Base-by-base conservation (phyloP, 2,888 invertebrate genomes). In the Caenorhabditis doughertyi region DNA sequence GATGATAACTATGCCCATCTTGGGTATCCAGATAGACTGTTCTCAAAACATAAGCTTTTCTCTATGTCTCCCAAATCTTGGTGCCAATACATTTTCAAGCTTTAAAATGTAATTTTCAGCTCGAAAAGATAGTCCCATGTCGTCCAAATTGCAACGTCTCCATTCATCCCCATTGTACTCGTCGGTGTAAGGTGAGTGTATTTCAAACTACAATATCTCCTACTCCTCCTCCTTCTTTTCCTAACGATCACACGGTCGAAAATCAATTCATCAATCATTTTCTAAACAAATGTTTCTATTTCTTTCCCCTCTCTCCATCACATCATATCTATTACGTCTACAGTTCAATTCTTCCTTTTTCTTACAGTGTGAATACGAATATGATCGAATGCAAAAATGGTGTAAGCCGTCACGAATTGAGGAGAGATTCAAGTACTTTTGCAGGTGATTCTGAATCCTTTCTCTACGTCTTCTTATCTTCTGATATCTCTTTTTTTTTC, bases 281-380 rank as follows among this genome's bases (percentile, higher is more conserved):
- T 35, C 55, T 32, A 4, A n/a, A n/a, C n/a, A 11, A 56, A 35
- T 35, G 51, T 51, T 64, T 25, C n/a, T 44, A 47, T 47, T 18
- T 53, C 13, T 44, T 32, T 56, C 27, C 44, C 55, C 25, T 39
- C 42, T 13, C 47, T n/a, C n/a, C n/a, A 21, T 16, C 23, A n/a
- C 29, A 32, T 68, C 35, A 7, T 21, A 47, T 55, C 56, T 32
- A 58, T 77, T 68, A 77, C 77, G 68, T 77, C 60, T 44, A 3
- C 42, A 60, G 60, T 60, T 23, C 60, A 60, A 60, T 60, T 42
- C 42, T 39, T 39, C 25, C 51, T 18, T 1, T 18, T 9, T 18
- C 39, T 83, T 83, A 23, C 73, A 83, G 83, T 83, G 83, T 35
- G 79, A 83, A 83, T 79, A 83, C 79, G 83, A 83, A 23, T 74